A percentile compares a stretch with the other conserved stretches of the same genome.
phyloP scores from a whole-genome alignment of 1,140 invertebrate species.

The Drosophila sucinea region DNA sequence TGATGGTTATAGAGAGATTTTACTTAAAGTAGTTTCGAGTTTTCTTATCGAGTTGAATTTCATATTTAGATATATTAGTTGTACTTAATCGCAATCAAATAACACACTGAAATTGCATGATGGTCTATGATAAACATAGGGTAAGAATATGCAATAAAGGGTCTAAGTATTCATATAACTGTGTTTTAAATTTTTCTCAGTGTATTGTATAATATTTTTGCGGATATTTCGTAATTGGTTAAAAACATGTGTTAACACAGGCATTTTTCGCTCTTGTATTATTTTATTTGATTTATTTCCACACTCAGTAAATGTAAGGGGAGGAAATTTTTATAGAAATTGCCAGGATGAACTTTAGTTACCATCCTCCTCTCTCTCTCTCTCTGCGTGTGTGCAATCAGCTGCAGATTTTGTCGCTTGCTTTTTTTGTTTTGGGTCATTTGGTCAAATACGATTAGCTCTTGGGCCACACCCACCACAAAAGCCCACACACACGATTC shows the following conservation, averaged over 20 bases:
- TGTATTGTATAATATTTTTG: slow-evolving; percentile 23
- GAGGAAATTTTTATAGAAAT: slow-evolving; percentile 68
- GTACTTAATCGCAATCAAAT: too few species aligned
- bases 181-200: neutral
- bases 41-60: too few species aligned
- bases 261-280: slow-evolving; percentile 38
- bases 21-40: too few species aligned
- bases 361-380: neutral
- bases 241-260: slow-evolving; percentile 38
- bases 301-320: slow-evolving; percentile 49
- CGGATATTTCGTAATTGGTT: slow-evolving; percentile 31
- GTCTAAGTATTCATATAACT: neutral
- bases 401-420: slow-evolving; percentile 73
- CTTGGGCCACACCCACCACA: slow-evolving; percentile 46
- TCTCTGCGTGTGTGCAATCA: slow-evolving; percentile 56
- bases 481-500: slow-evolving; percentile 28
- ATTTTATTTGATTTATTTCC: slow-evolving; percentile 73
- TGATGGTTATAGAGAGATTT: too few species aligned
- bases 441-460: slow-evolving; percentile 71
- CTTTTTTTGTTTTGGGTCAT: slow-evolving; percentile 65
- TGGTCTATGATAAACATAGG: too few species aligned
- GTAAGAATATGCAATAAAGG: neutral
- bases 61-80: too few species aligned
- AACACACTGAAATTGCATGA: too few species aligned
- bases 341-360: slow-evolving; percentile 36